Evolutionary conservation across 2,113 vertebrate species (phyloP).

Genomic region (Eudorcas thomsonii): DNA sequence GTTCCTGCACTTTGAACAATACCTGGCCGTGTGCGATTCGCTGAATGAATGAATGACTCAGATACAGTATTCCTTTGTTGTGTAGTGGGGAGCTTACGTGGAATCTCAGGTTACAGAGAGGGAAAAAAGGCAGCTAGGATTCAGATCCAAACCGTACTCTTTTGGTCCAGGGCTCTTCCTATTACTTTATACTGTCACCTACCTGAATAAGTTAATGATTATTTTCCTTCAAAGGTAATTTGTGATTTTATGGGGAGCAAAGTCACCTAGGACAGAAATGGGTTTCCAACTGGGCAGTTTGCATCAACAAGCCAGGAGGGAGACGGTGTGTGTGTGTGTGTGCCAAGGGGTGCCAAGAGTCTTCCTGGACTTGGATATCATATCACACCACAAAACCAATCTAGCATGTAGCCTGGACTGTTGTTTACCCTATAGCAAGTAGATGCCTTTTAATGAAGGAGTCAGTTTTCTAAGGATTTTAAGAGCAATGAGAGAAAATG

Average conservation of each 20-base stretch:
- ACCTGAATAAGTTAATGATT: neutral
- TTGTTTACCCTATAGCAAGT: neutral
- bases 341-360: neutral
- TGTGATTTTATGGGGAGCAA: neutral
- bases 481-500: neutral
- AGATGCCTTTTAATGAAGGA: neutral
- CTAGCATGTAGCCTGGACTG: neutral
- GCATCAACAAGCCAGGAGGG: neutral
- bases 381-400: neutral
- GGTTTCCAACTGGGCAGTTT: neutral
- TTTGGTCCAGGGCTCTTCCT: neutral
- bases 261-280: neutral
- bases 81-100: neutral
- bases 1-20: neutral
- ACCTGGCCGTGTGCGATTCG: neutral
- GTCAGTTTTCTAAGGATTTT: neutral
- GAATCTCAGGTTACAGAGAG: neutral
- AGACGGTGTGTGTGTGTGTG: neutral
- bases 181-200: neutral
- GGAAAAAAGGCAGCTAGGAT: neutral
- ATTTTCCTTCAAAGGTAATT: neutral
- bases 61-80: neutral
- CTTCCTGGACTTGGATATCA: neutral
- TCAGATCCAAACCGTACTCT: neutral
- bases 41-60: neutral